phyloP scores from a whole-genome alignment of 2,888 invertebrate species.

The Synergus japonicus region DNA sequence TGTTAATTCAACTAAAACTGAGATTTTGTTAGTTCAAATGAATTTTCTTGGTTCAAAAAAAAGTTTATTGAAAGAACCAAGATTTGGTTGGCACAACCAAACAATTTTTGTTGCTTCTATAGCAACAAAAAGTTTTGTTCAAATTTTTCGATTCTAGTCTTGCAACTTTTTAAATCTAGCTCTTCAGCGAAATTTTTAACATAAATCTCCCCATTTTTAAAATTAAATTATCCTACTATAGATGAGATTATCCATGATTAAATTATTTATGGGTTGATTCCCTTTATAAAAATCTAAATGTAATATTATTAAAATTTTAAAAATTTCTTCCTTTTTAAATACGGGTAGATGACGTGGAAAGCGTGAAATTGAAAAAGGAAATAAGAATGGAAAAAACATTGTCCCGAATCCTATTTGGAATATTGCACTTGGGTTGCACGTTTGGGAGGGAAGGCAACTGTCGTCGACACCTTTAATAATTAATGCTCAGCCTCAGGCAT shows the following conservation, averaged over 20 bases:
- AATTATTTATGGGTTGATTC: neutral
- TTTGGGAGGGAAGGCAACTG: conserved; percentile 55
- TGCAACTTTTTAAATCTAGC: neutral
- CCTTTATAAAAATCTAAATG: neutral
- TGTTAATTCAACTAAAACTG: too few species aligned
- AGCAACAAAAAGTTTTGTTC: too few species aligned
- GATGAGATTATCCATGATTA: too few species aligned
- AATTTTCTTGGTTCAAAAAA: too few species aligned
- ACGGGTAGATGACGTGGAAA: neutral
- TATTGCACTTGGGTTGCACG: conserved; percentile 25
- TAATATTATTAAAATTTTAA: neutral
- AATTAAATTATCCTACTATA: neutral
- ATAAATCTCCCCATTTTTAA: too few species aligned
- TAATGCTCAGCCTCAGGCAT: conserved; percentile 59
- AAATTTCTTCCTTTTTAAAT: neutral
- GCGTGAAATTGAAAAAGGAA: neutral
- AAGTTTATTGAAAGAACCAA: too few species aligned
- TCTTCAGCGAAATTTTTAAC: neutral
- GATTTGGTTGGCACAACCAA: too few species aligned
- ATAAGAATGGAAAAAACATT: neutral
- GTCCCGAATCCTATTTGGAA: neutral
- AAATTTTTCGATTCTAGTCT: neutral
- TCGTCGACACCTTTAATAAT: conserved; percentile 64
- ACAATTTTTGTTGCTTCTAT: too few species aligned
- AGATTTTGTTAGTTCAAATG: too few species aligned